Percentiles rank a stretch among this genome's conserved stretches.
Conservation (phyloP, 2,888 invertebrate species). For the Callimorpha dominula region DNA sequence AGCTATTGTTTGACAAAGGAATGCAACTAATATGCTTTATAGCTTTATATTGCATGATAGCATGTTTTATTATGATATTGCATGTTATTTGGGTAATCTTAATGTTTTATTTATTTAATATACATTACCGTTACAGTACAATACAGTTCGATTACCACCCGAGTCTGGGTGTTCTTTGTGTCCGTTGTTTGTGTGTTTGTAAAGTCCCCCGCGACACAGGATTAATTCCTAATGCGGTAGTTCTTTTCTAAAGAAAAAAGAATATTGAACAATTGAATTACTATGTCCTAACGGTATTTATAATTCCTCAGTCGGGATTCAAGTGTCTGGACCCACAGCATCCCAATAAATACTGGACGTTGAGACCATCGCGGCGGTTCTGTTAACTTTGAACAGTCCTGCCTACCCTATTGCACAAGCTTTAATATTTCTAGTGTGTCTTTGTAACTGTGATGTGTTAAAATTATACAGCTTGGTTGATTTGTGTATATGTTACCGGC, state of each 20-base stretch:
- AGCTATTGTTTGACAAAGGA: not conserved
- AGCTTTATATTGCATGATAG: slow-evolving; percentile 6
- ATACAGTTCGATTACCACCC: no score
- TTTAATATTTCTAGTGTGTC: slow-evolving; percentile 58
- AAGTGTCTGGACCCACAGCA: slow-evolving; percentile 69
- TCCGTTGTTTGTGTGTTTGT: no score
- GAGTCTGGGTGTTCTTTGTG: no score
- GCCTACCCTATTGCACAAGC: slow-evolving; percentile 55
- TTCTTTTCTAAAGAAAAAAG: no score
- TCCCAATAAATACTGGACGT: slow-evolving; percentile 73
- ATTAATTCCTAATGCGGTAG: no score
- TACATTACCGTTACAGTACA: not conserved
- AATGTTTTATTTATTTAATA: no score
- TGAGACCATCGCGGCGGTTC: slow-evolving; percentile 73
- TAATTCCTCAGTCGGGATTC: slow-evolving; percentile 68
- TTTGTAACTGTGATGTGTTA: slow-evolving; percentile 54
- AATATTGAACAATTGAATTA: not conserved
- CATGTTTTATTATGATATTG: slow-evolving; percentile 4
- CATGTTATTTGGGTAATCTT: slow-evolving; percentile 3
- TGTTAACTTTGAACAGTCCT: slow-evolving; percentile 54
- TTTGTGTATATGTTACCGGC: not conserved
- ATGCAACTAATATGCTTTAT: not conserved
- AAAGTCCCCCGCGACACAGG: no score
- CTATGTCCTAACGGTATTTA: slow-evolving; percentile 4
- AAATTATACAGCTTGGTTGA: slow-evolving; percentile 24